Evolutionary conservation across 1,140 invertebrate genomes (phyloP).

Genomic region (Neotoxoptera formosana): DNA sequence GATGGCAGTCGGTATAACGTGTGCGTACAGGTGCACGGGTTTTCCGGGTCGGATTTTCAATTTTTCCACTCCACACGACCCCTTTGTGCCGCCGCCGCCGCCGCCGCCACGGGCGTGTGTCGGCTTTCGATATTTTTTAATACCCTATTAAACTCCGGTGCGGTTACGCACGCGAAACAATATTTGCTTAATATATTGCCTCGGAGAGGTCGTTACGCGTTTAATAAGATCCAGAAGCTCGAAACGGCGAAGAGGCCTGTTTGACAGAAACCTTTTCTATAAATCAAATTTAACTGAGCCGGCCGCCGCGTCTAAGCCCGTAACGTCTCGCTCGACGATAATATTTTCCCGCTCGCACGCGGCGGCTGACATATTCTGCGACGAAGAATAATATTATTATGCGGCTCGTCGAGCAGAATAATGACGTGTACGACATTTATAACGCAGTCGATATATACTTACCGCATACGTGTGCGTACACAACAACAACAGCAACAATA

Average conservation of each 20-base stretch:
- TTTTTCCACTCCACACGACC: not conserved
- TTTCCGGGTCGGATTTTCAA: conserved; percentile 11
- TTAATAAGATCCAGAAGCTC: conserved; percentile 32
- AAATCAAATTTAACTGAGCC: conserved; percentile 30
- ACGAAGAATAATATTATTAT: not conserved
- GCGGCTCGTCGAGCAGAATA: conserved; percentile 48
- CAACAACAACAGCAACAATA: not conserved
- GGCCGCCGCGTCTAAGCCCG: not conserved
- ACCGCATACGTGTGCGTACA: not conserved
- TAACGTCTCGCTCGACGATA: not conserved
- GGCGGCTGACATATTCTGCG: not conserved
- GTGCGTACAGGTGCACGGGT: not conserved
- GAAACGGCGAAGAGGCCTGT: not conserved
- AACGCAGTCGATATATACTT: not conserved
- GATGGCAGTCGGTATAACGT: too few species aligned
- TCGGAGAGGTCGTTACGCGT: conserved; percentile 7
- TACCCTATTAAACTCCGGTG: conserved; percentile 17
- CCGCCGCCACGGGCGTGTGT: not conserved
- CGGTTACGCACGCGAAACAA: conserved; percentile 16
- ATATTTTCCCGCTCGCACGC: not conserved
- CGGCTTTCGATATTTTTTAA: conserved; percentile 44
- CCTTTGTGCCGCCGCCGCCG: not conserved
- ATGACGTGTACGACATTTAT: not conserved
- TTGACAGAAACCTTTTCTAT: conserved; percentile 39
- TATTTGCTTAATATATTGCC: conserved; percentile 43